These are phyloP conservation scores for Eumerus sabulonum DNA, from an alignment of 2,888 invertebrate species.

Conservation along the genomic window DNA sequence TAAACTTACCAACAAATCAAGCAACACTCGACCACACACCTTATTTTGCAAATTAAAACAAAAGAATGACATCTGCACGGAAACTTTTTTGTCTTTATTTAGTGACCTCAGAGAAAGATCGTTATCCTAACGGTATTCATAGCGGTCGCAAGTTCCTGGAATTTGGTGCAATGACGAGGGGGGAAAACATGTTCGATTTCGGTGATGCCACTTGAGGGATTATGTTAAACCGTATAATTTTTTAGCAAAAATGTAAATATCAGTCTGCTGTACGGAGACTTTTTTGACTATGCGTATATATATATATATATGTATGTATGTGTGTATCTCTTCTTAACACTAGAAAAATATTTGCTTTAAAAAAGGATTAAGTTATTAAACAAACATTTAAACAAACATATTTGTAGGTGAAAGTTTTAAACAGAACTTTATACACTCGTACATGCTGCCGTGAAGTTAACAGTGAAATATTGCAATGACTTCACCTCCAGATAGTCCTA, in stretches of 20 bases:
- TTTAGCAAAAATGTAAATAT: too few species aligned
- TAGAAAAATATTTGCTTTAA: too few species aligned
- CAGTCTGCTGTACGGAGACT: too few species aligned
- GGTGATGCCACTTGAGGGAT: neutral
- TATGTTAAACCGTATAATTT: neutral
- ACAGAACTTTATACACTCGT: too few species aligned
- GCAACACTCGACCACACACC: neutral
- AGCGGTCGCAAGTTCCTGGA: neutral
- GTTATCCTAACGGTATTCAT: constrained; percentile 1
- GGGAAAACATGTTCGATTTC: neutral
- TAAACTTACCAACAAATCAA: neutral
- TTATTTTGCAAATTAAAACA: constrained; percentile 4
- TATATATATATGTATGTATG: too few species aligned
- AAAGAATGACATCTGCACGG: constrained; percentile 12
- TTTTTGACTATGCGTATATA: too few species aligned
- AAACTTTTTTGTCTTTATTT: constrained; percentile 18
- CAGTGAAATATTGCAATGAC: constrained; percentile 81
- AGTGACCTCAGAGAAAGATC: neutral
- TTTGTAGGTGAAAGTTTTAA: too few species aligned
- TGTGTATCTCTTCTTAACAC: too few species aligned
- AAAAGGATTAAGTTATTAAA: too few species aligned
- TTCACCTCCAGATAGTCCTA: constrained; percentile 91
- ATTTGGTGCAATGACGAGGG: neutral
- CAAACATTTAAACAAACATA: too few species aligned
- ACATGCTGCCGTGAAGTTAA: too few species aligned